Evolutionary conservation across 2,113 vertebrate genomes (phyloP).

Genomic region (Mirza zaza): DNA sequence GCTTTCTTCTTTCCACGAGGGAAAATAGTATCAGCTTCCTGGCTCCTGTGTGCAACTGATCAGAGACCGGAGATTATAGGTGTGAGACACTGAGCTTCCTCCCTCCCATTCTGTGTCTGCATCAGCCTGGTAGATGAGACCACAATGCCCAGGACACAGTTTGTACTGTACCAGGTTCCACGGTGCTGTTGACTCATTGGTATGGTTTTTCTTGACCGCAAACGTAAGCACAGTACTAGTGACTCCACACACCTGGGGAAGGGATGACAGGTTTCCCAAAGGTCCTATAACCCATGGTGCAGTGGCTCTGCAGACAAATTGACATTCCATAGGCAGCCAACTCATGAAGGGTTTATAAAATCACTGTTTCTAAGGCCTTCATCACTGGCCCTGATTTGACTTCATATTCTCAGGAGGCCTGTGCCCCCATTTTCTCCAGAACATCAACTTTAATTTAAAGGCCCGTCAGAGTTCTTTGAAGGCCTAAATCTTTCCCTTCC

Average conservation of each 20-base stretch:
- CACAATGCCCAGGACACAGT: neutral
- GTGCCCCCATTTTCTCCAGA: conserved; percentile 56
- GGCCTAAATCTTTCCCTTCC: conserved; percentile 67
- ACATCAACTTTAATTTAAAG: conserved; percentile 71
- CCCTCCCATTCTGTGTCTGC: neutral
- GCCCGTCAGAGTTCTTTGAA: conserved; percentile 58
- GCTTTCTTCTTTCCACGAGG: neutral
- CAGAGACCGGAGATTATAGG: neutral
- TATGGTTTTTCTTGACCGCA: neutral
- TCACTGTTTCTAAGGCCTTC: neutral
- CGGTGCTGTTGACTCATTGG: neutral
- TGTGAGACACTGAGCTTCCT: neutral
- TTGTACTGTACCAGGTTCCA: neutral
- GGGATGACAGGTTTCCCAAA: neutral
- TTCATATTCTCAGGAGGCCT: neutral
- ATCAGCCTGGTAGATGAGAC: neutral
- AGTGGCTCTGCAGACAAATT: neutral
- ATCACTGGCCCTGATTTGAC: neutral
- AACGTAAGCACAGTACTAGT: neutral
- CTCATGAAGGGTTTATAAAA: neutral
- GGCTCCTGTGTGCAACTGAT: neutral
- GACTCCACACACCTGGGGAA: neutral
- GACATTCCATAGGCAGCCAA: neutral
- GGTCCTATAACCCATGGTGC: neutral
- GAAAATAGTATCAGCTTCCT: neutral